phyloP scores from a whole-genome alignment of 2,888 invertebrate species.

The Drosophila mayaguana region DNA sequence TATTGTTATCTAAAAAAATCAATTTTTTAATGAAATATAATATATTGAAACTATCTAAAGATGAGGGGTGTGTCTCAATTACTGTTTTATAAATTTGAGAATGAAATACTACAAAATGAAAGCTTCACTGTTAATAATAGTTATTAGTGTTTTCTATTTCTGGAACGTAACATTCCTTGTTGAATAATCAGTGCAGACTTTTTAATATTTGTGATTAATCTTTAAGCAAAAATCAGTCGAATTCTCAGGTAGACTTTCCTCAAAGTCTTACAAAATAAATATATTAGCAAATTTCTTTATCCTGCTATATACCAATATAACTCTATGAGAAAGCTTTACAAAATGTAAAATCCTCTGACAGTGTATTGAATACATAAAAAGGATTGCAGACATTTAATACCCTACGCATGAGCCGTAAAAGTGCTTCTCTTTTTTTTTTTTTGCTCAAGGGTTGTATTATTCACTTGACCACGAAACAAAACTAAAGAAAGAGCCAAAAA shows the following conservation, averaged over 20 bases:
- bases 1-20: too few species aligned
- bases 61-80: not conserved
- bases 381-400: conserved; percentile 43
- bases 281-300: not conserved
- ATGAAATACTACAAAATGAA: not conserved
- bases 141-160: too few species aligned
- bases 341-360: not conserved
- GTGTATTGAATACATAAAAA: not conserved
- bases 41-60: too few species aligned
- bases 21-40: too few species aligned
- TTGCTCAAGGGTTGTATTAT: conserved; percentile 10
- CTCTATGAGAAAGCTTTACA: not conserved
- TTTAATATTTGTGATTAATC: too few species aligned
- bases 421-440: conserved; percentile 21
- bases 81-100: not conserved
- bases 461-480: conserved; percentile 8
- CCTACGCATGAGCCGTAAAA: conserved; percentile 45
- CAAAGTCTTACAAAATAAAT: not conserved
- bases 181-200: too few species aligned
- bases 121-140: too few species aligned
- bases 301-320: not conserved
- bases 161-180: too few species aligned
- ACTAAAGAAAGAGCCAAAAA: not conserved
- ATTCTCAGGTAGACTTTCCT: not conserved
- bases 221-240: not conserved